Evolutionary conservation across 2,797 vertebrate genomes (phyloP).

Genomic region (Phataginus tetradactyla): DNA sequence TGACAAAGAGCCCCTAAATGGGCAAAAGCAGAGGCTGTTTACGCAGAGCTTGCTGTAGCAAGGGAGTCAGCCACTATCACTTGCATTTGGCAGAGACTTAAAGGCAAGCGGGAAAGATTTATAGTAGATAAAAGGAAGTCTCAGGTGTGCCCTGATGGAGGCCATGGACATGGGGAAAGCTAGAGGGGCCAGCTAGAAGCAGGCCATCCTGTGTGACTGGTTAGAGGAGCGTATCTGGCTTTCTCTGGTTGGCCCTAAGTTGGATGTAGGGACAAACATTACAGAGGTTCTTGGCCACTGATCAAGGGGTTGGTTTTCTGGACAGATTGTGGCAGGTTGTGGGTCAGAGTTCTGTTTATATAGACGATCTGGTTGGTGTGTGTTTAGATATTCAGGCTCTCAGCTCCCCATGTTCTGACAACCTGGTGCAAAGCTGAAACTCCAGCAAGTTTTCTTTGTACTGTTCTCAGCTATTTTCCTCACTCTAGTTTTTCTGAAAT

Average conservation of each 20-base stretch:
- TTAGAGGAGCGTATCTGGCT: accelerated
- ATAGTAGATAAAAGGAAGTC: not conserved
- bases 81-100: not conserved
- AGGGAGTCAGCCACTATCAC: not conserved
- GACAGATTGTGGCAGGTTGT: not conserved
- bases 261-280: not conserved
- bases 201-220: not conserved
- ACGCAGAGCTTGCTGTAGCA: not conserved
- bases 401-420: not conserved
- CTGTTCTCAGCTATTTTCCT: too few relatives aligned
- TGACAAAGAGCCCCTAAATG: not conserved
- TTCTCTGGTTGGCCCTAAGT: not conserved
- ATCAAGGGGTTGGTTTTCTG: not conserved
- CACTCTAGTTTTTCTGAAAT: too few relatives aligned
- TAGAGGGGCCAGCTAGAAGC: not conserved
- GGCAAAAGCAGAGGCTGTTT: not conserved
- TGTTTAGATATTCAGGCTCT: not conserved
- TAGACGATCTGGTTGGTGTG: not conserved
- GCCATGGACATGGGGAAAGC: too few relatives aligned
- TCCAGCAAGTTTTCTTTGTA: accelerated
- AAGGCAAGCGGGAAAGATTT: too few relatives aligned
- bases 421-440: not conserved
- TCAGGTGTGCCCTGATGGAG: not conserved
- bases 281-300: not conserved
- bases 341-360: not conserved